Evolutionary conservation across 2,797 vertebrate genomes (phyloP), one percentile per base, ranked within the genome.

Genomic region (Enteromius mattozi): DNA sequence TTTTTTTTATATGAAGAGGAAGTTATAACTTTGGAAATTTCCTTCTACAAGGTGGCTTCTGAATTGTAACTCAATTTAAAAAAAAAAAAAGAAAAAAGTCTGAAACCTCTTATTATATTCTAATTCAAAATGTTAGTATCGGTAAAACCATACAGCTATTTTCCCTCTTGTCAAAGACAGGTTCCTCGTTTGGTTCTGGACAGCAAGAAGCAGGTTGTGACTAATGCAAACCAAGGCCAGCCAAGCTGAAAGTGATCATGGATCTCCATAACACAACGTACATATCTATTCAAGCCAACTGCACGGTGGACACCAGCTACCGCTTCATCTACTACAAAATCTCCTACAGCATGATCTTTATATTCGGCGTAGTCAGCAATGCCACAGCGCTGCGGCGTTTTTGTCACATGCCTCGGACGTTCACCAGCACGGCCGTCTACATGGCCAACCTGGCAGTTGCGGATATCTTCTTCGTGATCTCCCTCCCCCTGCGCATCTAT

Each of bases 401-500:
- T 6, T 94, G 92, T 71, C 59, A n/a, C 0, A 92, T 89, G 4
- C 84, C 86, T 37, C 89, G 80, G 85, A 87, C 86, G 1, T 75
- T 92, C 65, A 95, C 91, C 89, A 94, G 92, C 90, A 95, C 93
- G 0, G 88, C 80, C 21, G 63, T 94, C 47, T 95, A 95, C 91
- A 93, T 94, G 92, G 74, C 88, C 76, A 94, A 92, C 69, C 88
- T 95, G 76, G 93, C 92, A 0, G 89, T 70, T 0, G 93, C 93
- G 0, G 94, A 96, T 81, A 82, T 94, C 71, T 91, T 92, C 27
- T 95, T 95, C 37, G 90, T 94, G 0, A 80, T 93, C 37, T 95
- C 94, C 3, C 90, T 95, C 0, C 94, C 94, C 0, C 87, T 95
- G 85, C 93, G 94, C 74, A 92, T 95, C 88, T 94, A 93, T 88